phyloP scores from a whole-genome alignment of 2,888 invertebrate species.

The Germaria angustata region DNA sequence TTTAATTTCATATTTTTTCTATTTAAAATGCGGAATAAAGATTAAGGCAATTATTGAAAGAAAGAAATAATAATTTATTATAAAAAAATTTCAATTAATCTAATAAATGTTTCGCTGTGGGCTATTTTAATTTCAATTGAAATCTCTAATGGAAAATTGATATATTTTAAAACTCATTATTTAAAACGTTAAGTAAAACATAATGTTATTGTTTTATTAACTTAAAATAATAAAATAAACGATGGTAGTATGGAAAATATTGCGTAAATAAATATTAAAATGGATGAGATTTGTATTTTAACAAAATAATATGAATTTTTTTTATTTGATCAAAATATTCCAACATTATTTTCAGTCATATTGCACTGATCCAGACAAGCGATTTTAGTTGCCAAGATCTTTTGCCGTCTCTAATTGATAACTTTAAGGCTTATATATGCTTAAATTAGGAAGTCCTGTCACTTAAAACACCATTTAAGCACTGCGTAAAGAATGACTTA shows the following conservation, averaged over 20 bases:
- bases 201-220: conserved; percentile 3
- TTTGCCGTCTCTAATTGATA: too few relatives aligned
- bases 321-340: too few relatives aligned
- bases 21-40: not conserved
- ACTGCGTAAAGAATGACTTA: too few relatives aligned
- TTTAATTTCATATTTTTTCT: not conserved
- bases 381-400: too few relatives aligned
- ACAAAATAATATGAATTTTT: too few relatives aligned
- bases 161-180: not conserved
- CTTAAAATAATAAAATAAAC: not conserved
- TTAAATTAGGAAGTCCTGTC: too few relatives aligned
- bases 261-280: not conserved
- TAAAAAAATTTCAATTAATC: conserved; percentile 16
- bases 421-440: too few relatives aligned
- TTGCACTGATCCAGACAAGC: too few relatives aligned
- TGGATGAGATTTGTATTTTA: too few relatives aligned
- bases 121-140: conserved; percentile 7
- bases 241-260: not conserved
- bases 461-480: too few relatives aligned
- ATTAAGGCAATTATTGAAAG: not conserved
- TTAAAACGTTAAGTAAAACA: not conserved
- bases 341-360: too few relatives aligned
- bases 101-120: not conserved
- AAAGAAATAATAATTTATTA: conserved; percentile 18
- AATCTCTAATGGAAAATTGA: not conserved